These are phyloP conservation scores for Myzus persicae DNA, from an alignment of 1,140 invertebrate genomes.

Conservation along the genomic window DNA sequence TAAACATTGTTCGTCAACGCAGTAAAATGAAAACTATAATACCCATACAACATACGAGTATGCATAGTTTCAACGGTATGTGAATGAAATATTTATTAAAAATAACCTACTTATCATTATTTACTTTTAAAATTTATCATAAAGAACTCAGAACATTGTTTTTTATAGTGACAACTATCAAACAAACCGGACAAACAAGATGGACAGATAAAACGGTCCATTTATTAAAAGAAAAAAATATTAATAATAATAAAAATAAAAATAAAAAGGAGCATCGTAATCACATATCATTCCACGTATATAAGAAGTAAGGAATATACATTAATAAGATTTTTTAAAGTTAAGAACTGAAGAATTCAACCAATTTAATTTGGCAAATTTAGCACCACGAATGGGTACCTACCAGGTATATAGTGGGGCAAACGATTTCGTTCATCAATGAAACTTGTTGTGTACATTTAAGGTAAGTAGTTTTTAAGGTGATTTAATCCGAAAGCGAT, in stretches of 20 bases:
- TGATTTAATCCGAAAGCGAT: constrained; percentile 38
- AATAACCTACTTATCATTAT: constrained; percentile 41
- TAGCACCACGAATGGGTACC: not conserved
- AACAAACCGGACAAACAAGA: constrained; percentile 40
- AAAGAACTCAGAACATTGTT: constrained; percentile 32
- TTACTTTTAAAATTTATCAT: constrained; percentile 31
- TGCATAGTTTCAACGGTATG: not conserved
- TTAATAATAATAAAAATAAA: not conserved
- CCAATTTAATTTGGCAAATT: not conserved
- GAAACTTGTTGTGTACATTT: constrained; percentile 33
- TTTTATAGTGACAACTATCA: constrained; percentile 32
- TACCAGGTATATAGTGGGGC: not conserved
- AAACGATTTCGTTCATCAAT: constrained; percentile 12
- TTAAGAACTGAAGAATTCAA: not conserved
- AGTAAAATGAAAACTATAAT: constrained; percentile 16
- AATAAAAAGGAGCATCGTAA: constrained; percentile 15
- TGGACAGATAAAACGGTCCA: constrained; percentile 21
- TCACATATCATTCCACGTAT: constrained; percentile 15
- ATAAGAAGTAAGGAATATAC: not conserved
- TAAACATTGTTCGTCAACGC: not conserved
- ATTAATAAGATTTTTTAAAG: constrained; percentile 22
- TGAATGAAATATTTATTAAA: constrained; percentile 43
- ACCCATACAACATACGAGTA: not conserved
- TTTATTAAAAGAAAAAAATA: not conserved
- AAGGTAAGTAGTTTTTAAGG: constrained; percentile 40